phyloP scores from a whole-genome alignment of 2,797 vertebrate species.

The Mallotus villosus region DNA sequence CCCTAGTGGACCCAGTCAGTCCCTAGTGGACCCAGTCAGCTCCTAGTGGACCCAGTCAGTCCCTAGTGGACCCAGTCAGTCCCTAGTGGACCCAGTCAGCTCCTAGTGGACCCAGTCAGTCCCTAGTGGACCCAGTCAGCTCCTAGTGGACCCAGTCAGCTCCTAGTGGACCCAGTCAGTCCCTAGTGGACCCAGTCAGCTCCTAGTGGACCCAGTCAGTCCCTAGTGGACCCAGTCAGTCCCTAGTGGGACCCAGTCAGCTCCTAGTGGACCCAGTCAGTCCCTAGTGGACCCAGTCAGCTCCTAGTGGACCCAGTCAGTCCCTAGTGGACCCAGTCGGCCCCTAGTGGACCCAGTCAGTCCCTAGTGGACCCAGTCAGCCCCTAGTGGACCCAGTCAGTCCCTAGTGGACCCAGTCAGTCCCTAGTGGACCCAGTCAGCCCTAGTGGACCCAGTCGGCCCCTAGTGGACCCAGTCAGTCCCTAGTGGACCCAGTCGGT shows the following conservation, averaged over 20 bases:
- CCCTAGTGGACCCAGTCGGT: constrained; percentile 38
- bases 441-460: constrained; percentile 18
- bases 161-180: no score
- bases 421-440: constrained; percentile 35
- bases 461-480: constrained; percentile 42
- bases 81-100: no score
- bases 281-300: no score
- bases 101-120: no score
- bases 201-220: not conserved
- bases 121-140: no score
- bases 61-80: not conserved
- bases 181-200: no score
- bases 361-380: constrained; percentile 30
- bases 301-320: constrained; percentile 37
- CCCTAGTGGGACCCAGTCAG: no score
- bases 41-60: constrained; percentile 38
- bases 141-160: no score
- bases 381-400: not conserved
- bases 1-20: no score
- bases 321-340: constrained; percentile 10
- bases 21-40: constrained; percentile 42
- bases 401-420: no score
- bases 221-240: constrained; percentile 21
- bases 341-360: no score
- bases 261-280: no score